Evolutionary conservation across 1,140 invertebrate species (phyloP), one percentile per base, ranked within the genome.

Genomic region (fruit fly (Drosophila melanogaster)): DNA sequence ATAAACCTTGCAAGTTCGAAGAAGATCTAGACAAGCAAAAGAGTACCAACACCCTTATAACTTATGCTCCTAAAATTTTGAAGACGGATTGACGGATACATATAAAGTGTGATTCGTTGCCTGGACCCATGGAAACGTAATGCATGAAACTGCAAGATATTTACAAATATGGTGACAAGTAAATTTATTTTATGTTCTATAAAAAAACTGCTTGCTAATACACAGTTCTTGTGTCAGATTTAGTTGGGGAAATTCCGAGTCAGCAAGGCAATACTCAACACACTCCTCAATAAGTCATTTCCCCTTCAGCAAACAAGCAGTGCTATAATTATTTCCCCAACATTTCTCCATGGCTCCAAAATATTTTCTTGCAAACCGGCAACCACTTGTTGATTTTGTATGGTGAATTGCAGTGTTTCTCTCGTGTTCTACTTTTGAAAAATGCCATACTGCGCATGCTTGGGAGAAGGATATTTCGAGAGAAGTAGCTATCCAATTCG

Each of bases 341-440:
- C 37, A 47, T 11, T 14, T 14, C 49, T 40, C 44, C 44, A n/a
- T 19, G 7, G 1, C 14, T n/a, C 12, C 15, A n/a, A n/a, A 37
- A 35, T 1, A 19, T 38, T 50, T 50, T 50, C 12, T 35, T 38
- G 14, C 6, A 0, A 43, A 19, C 64, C 64, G 81, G 81, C 81
- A 54, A 72, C 77, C 83, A 86, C 83, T 78, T 86, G 83, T 86
- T 87, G 83, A 64, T 49, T 19, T 49, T 7, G 7, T 5, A 6
- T 73, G 59, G 61, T 49, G 55, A 64, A 37, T 24, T 75, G 47
- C 35, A 56, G 11, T 64, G 43, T 55, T 65, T 30, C 14, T 22
- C 53, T 67, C 61, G 33, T 33, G 37, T 41, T 46, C 71, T 33
- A 75, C 37, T 74, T 57, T 24, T 5, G 10, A 41, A 12, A 33